Evolutionary conservation across 2,113 vertebrate species (phyloP).

Genomic region (Pyrgilauda ruficollis): DNA sequence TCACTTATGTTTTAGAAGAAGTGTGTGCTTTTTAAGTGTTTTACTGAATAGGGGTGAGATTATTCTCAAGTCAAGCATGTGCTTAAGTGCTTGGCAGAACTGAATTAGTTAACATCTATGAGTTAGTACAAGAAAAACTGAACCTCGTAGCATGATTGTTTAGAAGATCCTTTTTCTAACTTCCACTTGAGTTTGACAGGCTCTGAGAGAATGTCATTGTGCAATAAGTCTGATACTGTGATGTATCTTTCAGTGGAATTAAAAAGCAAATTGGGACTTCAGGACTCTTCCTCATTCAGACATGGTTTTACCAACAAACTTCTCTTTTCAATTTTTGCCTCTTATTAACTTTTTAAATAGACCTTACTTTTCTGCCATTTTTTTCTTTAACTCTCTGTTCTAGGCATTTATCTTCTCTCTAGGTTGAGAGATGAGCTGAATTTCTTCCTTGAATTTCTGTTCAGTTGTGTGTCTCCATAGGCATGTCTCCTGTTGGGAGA

Average conservation of each 20-base stretch:
- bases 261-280: background rate
- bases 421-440: background rate
- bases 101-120: background rate
- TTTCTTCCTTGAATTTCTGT: background rate
- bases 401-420: background rate
- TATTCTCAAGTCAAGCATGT: conserved; percentile 25
- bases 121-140: background rate
- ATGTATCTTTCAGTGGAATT: background rate
- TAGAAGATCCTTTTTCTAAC: background rate
- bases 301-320: background rate
- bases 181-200: background rate
- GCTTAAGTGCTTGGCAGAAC: background rate
- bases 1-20: conserved; percentile 24
- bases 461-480: background rate
- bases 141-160: background rate
- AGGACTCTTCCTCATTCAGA: background rate
- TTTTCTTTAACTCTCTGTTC: background rate
- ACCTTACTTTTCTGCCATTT: background rate
- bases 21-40: conserved; percentile 5
- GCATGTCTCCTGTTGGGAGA: background rate
- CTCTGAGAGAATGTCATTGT: background rate
- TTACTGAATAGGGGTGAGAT: background rate
- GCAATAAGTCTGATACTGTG: background rate
- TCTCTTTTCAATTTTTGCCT: background rate
- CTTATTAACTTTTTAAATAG: background rate